Base-by-base conservation (phyloP, 1,140 invertebrate species). In the Drosophila malerkotliana region DNA sequence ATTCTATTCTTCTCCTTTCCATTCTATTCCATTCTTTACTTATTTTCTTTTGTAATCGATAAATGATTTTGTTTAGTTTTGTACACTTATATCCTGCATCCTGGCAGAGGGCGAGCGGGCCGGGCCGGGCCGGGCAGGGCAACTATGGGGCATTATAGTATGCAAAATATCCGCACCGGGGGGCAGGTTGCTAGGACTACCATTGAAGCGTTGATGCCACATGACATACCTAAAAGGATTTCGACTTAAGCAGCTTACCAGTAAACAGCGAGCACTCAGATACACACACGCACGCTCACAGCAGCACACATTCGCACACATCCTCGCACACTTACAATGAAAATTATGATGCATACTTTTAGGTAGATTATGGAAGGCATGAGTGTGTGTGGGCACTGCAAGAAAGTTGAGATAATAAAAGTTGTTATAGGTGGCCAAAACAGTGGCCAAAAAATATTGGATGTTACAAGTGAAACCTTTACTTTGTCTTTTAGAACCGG, bases 211-310 rank as follows among this genome's bases (percentile, higher is more conserved):
- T 74, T 73, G 79, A 75, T 74, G 72, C 48, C 60, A 59, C 82
- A 83, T 82, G 82, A 88, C 83, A 87, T 88, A 88, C 80, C 83
- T 79, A 79, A 87, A 87, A 76, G 82, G 82, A 87, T 87, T 87
- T 88, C 47, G 52, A 88, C 71, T 76, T 87, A 87, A 87, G 82
- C 79, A 79, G 82, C 83, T 87, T 87, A 88, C 64, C 74, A 74
- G 82, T 78, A 75, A 85, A 81, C 81, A 83, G 63, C 67, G 59
- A 45, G 62, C 72, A 39, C 60, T 51, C 56, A 74, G 56, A 58
- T 58, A 74, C 44, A 47, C 45, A 54, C 51, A 45, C 34, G 32
- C 8, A 48, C 41, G 49, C 28, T 62, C 30, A 49, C 15, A 47
- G 47, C 21, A 37, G 37, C 18, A 60, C 32, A 24, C 26, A 28